Percentiles rank a stretch among this genome's conserved stretches.
These are phyloP conservation scores for Ceryle rudis DNA, from an alignment of 2,797 vertebrate genomes.

Conservation along the genomic window DNA sequence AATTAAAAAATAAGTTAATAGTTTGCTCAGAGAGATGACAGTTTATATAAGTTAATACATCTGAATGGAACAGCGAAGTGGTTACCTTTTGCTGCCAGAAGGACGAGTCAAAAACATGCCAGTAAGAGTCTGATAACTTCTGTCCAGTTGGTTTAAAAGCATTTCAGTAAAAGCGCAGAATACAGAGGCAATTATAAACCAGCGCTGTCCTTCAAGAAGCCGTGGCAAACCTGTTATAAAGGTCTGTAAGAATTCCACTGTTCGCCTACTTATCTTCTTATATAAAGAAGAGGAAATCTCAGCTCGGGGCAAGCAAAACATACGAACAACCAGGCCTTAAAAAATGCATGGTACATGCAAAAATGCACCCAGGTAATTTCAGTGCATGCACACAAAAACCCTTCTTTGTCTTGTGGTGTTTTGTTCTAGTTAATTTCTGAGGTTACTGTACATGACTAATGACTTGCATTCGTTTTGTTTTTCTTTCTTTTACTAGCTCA, in stretches of 20 bases:
- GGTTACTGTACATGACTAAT: neutral
- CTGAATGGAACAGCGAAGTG: constrained; percentile 63
- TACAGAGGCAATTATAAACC: constrained; percentile 66
- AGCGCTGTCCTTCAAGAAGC: constrained; percentile 41
- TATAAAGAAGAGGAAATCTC: constrained; percentile 56
- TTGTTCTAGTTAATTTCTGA: constrained; percentile 1
- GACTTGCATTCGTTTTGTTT: neutral
- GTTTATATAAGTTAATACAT: constrained; percentile 69
- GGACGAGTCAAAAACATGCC: constrained; percentile 75
- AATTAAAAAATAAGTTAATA: constrained; percentile 76
- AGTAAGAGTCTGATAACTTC: constrained; percentile 27
- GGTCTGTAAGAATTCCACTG: constrained; percentile 22
- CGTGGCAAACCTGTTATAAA: constrained; percentile 3
- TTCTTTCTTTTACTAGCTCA: neutral
- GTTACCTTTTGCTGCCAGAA: constrained; percentile 61
- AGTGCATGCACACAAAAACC: constrained; percentile 63
- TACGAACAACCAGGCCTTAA: neutral
- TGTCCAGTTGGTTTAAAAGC: constrained; percentile 64
- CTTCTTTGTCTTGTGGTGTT: constrained; percentile 14
- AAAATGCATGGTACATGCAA: constrained; percentile 63
- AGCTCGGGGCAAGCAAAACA: constrained; percentile 50
- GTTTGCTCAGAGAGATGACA: constrained; percentile 74
- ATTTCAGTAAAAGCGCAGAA: constrained; percentile 64
- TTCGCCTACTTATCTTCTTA: constrained; percentile 52
- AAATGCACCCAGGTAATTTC: constrained; percentile 58